Percentiles rank a stretch among this genome's conserved stretches.
Evolutionary conservation across 1,140 invertebrate genomes (phyloP).

Genomic region (Vanessa atalanta): DNA sequence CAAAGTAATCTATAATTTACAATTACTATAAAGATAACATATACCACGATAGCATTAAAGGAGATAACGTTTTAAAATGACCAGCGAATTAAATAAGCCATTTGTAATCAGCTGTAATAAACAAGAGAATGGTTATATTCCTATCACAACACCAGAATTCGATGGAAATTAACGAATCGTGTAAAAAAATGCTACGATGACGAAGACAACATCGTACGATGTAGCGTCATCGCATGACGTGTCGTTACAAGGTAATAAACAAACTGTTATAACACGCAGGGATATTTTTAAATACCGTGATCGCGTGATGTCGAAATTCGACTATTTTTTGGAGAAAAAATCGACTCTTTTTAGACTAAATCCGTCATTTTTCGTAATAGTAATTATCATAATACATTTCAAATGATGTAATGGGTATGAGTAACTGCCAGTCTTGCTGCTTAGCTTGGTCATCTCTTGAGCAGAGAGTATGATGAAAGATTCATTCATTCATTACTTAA

Average conservation of each 20-base stretch:
- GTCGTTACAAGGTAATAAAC: constrained; percentile 40
- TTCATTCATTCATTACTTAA: no score
- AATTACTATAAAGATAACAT: constrained; percentile 32
- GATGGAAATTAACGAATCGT: constrained; percentile 24
- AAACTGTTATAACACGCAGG: constrained; percentile 14
- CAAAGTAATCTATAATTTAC: constrained; percentile 16
- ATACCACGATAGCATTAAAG: constrained; percentile 22
- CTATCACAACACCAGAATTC: constrained; percentile 9
- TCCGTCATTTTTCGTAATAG: no score
- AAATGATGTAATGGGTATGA: no score
- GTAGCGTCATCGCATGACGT: constrained; percentile 64
- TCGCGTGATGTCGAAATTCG: no score
- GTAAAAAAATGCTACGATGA: not conserved
- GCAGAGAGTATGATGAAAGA: no score
- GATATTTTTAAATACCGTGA: constrained; percentile 6
- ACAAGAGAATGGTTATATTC: constrained; percentile 7
- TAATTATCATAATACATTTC: no score
- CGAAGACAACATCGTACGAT: constrained; percentile 65
- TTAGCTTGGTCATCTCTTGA: no score
- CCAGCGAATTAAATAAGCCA: not conserved
- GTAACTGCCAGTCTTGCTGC: no score
- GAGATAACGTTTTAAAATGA: constrained; percentile 14
- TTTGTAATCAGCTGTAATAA: not conserved
- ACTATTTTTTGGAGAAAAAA: no score
- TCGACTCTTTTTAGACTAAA: no score